phyloP scores from a whole-genome alignment of 2,888 invertebrate genomes.

The Mystacides longicornis region DNA sequence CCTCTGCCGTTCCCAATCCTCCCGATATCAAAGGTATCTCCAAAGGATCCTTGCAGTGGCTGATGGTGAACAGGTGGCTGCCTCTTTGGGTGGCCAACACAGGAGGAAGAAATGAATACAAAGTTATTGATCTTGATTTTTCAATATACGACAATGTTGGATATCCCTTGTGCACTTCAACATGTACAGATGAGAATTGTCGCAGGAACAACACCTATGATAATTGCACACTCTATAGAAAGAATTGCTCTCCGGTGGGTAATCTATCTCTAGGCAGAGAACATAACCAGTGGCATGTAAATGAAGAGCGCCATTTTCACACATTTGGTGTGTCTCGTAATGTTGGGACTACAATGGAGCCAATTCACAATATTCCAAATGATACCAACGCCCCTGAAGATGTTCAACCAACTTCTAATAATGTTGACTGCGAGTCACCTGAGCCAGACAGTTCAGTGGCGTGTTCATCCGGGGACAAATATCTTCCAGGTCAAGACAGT shows the following conservation, averaged over 20 bases:
- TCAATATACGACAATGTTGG: slow-evolving; percentile 28
- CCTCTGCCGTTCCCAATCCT: slow-evolving; percentile 29
- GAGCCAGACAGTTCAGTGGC: slow-evolving; percentile 14
- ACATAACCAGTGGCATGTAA: slow-evolving; percentile 4
- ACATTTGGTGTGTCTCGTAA: slow-evolving; percentile 3
- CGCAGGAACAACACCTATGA: slow-evolving; percentile 12
- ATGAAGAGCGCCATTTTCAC: slow-evolving; percentile 4
- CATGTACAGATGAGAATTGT: slow-evolving; percentile 21
- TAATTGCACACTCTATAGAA: slow-evolving; percentile 18
- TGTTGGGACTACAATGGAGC: background rate
- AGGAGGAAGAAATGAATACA: slow-evolving; percentile 47
- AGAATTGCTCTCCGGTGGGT: slow-evolving; percentile 16
- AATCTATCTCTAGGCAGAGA: slow-evolving; percentile 9
- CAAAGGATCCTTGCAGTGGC: slow-evolving; percentile 57
- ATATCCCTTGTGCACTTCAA: slow-evolving; percentile 22
- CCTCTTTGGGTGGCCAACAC: slow-evolving; percentile 53
- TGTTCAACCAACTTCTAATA: background rate
- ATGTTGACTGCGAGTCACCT: slow-evolving; percentile 19
- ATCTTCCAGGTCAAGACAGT: slow-evolving; percentile 17
- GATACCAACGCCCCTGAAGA: slow-evolving; percentile 7
- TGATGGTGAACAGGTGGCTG: slow-evolving; percentile 59
- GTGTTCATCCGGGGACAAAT: slow-evolving; percentile 10
- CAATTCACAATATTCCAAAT: background rate
- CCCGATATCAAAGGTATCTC: slow-evolving; percentile 44
- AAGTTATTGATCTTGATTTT: slow-evolving; percentile 45